Conservation (phyloP, 2,113 vertebrate genomes). For the rabbit (Oryctolagus cuniculus) region DNA sequence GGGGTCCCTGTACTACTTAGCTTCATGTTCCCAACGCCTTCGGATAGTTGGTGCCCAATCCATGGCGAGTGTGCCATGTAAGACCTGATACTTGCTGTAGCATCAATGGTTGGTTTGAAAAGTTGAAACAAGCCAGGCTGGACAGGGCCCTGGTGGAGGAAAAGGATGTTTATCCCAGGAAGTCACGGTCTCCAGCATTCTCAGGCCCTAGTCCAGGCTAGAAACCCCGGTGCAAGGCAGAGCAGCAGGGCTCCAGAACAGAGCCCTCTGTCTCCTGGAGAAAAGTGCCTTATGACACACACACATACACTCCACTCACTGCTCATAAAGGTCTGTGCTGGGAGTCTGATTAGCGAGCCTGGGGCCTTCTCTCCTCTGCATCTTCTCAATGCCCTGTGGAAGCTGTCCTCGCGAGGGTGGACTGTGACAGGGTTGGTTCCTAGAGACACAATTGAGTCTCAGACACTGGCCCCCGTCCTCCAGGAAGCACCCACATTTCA, state of each 20-base stretch:
- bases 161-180: not conserved
- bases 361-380: not conserved
- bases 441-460: not conserved
- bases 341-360: not conserved
- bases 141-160: not conserved
- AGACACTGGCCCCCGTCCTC: not conserved
- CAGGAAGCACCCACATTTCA: not conserved
- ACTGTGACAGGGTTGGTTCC: not conserved
- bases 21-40: not conserved
- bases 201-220: too few relatives aligned
- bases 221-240: not conserved
- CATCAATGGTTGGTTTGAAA: conserved; percentile 13
- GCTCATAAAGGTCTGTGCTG: not conserved
- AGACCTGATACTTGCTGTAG: not conserved
- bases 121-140: not conserved
- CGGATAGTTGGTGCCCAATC: not conserved
- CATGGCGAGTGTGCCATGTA: not conserved
- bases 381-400: not conserved
- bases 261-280: not conserved
- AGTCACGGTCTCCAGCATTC: not conserved
- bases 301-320: too few relatives aligned
- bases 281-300: not conserved
- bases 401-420: not conserved
- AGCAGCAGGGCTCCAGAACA: not conserved
- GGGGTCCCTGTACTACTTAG: not conserved